Evolutionary conservation across 2,113 vertebrate species (phyloP), one percentile per base, ranked within the genome.

Genomic region (Myiagra hebetior): DNA sequence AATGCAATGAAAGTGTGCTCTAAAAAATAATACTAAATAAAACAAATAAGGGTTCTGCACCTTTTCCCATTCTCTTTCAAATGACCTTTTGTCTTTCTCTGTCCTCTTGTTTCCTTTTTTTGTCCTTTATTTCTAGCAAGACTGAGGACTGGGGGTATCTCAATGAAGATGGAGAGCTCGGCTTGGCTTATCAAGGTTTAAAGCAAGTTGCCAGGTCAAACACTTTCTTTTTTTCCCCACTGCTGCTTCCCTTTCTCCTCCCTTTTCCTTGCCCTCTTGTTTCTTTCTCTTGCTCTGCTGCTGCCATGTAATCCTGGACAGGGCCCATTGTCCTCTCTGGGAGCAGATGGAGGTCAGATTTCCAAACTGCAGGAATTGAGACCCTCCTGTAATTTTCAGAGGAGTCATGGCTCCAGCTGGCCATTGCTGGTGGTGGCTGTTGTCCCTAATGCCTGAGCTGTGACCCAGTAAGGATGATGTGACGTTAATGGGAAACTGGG

Each of bases 81-180:
- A 9, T 91, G 81, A 97, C 82, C 91, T 91, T 94, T 93, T 96
- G 59, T 87, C 95, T 98, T 89, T 95, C 52, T 94, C 96, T 96
- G 65, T 93, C 96, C 83, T 91, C 86, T 88, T 87, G 56, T 96
- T 56, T 84, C 96, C 92, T 89, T 85, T 97, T 87, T 81, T 96
- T 98, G 81, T 93, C 98, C 93, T 97, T 98, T 97, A 93, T 97
- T 98, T 97, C 97, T 98, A 99, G 99, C 98, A 97, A 98, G 97
- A 98, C 98, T 96, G 98, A 99, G 97, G 99, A 99, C 94, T 99
- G 99, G 98, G 98, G 98, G 65, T 98, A 98, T 95, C 98, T 99
- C 97, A 99, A 99, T 94, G 99, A 99, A 98, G 99, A 99, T 33
- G 99, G 99, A 85, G 99, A 99, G 94, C 98, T 99, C 95, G 98